These are phyloP conservation scores for Agriopis aurantiaria DNA, from an alignment of 2,888 invertebrate species.

Conservation along the genomic window DNA sequence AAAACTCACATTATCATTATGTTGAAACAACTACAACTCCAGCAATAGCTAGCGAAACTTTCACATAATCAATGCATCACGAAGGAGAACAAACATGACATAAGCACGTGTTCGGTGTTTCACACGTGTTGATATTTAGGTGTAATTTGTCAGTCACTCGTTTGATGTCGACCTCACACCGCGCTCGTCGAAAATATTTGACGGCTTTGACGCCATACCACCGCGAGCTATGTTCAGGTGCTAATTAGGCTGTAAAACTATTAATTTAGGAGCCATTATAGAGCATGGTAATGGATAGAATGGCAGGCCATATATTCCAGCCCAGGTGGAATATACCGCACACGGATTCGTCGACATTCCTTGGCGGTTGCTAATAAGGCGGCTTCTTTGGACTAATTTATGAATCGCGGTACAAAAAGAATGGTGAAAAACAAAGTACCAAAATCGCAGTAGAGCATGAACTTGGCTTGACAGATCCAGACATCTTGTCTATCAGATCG, in stretches of 20 bases:
- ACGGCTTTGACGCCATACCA: slow-evolving; percentile 16
- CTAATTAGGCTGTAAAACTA: slow-evolving; percentile 37
- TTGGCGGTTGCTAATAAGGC: slow-evolving; percentile 23
- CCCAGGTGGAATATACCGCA: slow-evolving; percentile 4
- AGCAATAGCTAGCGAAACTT: neutral
- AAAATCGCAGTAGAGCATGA: slow-evolving; percentile 3
- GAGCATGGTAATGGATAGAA: slow-evolving; percentile 11
- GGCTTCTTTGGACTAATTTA: slow-evolving; percentile 24
- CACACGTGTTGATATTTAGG: slow-evolving; percentile 54
- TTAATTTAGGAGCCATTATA: slow-evolving; percentile 27
- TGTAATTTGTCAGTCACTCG: slow-evolving; percentile 50
- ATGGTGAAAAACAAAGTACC: neutral
- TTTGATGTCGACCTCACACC: slow-evolving; percentile 33
- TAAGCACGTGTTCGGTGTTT: slow-evolving; percentile 36
- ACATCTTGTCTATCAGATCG: too few species aligned
- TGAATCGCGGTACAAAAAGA: neutral
- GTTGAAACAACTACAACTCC: too few species aligned
- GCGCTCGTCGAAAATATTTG: slow-evolving; percentile 19
- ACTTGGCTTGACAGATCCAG: neutral
- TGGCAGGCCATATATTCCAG: slow-evolving; percentile 12
- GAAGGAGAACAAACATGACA: slow-evolving; percentile 12
- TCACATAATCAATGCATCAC: neutral
- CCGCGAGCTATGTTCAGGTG: slow-evolving; percentile 23
- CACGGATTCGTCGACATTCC: slow-evolving; percentile 13
- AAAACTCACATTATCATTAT: too few species aligned